phyloP scores from a whole-genome alignment of 2,113 vertebrate species.

The Oreotrochilus melanogaster region DNA sequence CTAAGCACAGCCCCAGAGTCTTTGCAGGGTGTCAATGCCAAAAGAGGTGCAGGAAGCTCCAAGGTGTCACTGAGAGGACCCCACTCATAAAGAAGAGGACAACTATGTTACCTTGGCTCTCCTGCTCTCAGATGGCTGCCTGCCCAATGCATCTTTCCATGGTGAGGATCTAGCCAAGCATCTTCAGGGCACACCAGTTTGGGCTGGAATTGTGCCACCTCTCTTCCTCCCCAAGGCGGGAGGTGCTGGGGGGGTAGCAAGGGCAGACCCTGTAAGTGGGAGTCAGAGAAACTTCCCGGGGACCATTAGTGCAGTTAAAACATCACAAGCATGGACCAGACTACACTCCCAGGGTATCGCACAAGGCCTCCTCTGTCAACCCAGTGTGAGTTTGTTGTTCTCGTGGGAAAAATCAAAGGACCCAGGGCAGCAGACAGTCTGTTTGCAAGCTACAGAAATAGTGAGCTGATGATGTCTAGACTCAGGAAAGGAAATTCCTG shows the following conservation, averaged over 20 bases:
- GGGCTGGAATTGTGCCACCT: neutral
- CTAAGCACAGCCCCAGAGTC: neutral
- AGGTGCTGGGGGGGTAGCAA: neutral
- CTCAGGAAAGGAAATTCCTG: constrained; percentile 62
- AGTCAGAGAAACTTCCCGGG: neutral
- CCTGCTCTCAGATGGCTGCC: neutral
- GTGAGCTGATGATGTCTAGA: constrained; percentile 43
- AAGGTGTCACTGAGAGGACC: neutral
- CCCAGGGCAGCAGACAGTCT: constrained; percentile 23
- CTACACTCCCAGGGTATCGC: neutral
- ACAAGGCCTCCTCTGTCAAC: constrained; percentile 22
- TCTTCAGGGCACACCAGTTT: neutral
- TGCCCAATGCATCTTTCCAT: neutral
- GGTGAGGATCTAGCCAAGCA: neutral
- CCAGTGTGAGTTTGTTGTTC: neutral
- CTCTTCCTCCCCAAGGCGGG: neutral
- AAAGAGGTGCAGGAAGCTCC: neutral
- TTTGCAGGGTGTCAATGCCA: accelerated
- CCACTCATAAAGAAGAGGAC: neutral
- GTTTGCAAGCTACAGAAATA: constrained; percentile 45
- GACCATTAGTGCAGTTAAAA: neutral
- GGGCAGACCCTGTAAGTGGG: neutral
- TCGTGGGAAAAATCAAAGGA: constrained; percentile 37
- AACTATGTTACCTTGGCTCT: neutral
- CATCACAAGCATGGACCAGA: neutral